Conservation (phyloP, 1,140 invertebrate species). For the Tetramorium simillimum region DNA sequence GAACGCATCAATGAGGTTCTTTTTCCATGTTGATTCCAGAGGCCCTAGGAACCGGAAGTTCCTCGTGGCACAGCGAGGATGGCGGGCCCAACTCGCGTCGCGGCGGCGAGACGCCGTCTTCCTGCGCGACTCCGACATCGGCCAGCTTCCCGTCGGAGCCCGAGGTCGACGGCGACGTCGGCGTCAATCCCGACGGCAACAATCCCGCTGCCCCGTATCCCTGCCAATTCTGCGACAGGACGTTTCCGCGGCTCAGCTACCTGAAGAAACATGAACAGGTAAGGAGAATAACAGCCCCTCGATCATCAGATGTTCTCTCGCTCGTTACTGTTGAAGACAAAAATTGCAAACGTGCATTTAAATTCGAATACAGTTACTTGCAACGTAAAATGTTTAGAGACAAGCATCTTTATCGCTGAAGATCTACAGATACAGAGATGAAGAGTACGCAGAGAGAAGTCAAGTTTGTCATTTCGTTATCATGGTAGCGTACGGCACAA, state of each 20-base stretch:
- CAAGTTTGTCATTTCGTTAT: neutral
- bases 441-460: neutral
- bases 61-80: slow-evolving; percentile 87
- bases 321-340: neutral
- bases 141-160: slow-evolving; percentile 85
- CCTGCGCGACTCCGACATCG: slow-evolving; percentile 88
- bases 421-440: neutral
- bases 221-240: slow-evolving; percentile 96
- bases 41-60: slow-evolving; percentile 88
- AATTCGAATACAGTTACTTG: no score
- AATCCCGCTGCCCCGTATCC: slow-evolving; percentile 92
- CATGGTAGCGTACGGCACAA: neutral
- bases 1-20: neutral
- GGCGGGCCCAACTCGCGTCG: slow-evolving; percentile 88
- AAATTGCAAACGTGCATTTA: neutral
- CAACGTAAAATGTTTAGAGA: no score
- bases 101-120: slow-evolving; percentile 86
- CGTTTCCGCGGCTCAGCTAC: slow-evolving; percentile 94
- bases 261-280: slow-evolving; percentile 98
- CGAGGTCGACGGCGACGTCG: slow-evolving; percentile 81
- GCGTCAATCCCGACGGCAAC: slow-evolving; percentile 85
- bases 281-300: slow-evolving; percentile 65
- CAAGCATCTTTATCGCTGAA: neutral
- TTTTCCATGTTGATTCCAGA: slow-evolving; percentile 83
- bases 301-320: neutral